phyloP scores from a whole-genome alignment of 2,113 vertebrate genomes.

The Otus sunia region DNA sequence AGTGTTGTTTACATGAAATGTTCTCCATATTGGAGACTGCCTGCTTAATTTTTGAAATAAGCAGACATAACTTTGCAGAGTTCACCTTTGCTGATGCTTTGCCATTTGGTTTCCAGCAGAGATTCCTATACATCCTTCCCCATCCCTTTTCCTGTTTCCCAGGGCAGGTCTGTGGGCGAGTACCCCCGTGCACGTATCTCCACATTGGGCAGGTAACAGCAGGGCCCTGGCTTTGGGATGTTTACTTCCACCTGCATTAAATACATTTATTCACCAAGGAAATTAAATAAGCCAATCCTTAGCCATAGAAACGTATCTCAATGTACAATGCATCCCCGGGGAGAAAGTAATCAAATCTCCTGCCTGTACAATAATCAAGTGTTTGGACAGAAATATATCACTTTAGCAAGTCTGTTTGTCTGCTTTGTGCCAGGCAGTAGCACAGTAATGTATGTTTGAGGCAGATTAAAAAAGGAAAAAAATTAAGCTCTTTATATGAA shows the following conservation, averaged over 20 bases:
- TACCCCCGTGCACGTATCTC: accelerated
- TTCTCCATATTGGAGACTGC: not conserved
- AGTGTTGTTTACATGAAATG: not conserved
- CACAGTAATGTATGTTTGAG: not conserved
- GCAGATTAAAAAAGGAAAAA: not conserved
- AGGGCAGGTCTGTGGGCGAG: accelerated
- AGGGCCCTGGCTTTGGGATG: not conserved
- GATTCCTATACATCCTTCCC: not conserved
- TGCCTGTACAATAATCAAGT: not conserved
- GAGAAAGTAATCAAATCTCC: not conserved
- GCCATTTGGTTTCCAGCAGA: not conserved
- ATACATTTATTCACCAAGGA: not conserved
- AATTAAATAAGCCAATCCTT: not conserved
- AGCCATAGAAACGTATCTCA: not conserved
- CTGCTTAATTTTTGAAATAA: not conserved
- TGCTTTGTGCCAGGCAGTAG: not conserved
- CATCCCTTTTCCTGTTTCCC: not conserved
- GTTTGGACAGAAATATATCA: not conserved
- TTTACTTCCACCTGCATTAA: not conserved
- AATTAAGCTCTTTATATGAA: not conserved
- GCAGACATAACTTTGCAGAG: not conserved
- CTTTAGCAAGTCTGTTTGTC: not conserved
- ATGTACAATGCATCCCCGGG: not conserved
- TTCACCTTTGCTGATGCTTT: not conserved
- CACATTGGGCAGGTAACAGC: not conserved